Conservation (phyloP, 2,113 vertebrate species). For the Gopherus flavomarginatus region DNA sequence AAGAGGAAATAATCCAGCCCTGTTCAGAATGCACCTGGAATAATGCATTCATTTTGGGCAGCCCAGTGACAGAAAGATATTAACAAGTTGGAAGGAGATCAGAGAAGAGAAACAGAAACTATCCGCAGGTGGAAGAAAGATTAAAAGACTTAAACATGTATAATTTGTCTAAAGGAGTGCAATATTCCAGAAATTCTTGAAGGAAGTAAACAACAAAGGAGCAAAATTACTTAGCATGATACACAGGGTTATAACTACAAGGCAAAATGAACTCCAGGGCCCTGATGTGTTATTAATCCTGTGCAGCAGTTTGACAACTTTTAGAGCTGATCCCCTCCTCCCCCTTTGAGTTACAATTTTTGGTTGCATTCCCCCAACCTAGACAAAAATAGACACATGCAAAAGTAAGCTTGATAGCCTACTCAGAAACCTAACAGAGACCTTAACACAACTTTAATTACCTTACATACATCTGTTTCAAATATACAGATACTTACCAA, state of each 20-base stretch:
- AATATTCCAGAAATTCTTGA: not conserved
- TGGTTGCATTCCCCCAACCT: too few relatives aligned
- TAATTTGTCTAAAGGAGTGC: not conserved
- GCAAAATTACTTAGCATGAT: not conserved
- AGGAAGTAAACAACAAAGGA: not conserved
- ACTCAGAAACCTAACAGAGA: too few relatives aligned
- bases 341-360: too few relatives aligned
- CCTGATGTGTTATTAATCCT: not conserved
- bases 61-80: not conserved
- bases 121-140: not conserved
- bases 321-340: too few relatives aligned
- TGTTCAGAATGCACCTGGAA: not conserved
- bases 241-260: not conserved
- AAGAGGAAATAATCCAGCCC: not conserved
- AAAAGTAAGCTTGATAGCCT: too few relatives aligned
- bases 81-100: not conserved
- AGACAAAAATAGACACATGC: too few relatives aligned
- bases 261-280: not conserved
- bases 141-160: not conserved
- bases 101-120: not conserved
- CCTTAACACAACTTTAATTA: too few relatives aligned
- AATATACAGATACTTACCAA: too few relatives aligned
- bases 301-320: too few relatives aligned
- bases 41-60: not conserved
- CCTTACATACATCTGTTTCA: too few relatives aligned